These are phyloP conservation scores for Trematomus loennbergii DNA, from an alignment of 2,113 vertebrate species.

Conservation along the genomic window DNA sequence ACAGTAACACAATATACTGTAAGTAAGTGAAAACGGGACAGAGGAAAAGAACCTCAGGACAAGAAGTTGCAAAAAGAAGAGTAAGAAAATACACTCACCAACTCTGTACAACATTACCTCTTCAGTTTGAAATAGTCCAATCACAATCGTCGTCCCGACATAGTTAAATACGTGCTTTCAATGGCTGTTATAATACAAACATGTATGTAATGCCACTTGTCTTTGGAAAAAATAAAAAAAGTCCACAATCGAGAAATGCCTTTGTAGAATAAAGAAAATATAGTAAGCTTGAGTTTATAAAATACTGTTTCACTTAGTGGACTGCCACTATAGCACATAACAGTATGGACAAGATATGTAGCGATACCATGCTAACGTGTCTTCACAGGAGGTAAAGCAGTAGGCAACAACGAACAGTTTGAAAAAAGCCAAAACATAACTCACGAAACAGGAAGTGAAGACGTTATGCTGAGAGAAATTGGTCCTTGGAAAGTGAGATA, in stretches of 20 bases:
- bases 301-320: conserved; percentile 49
- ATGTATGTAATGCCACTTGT: conserved; percentile 27
- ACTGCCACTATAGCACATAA: conserved; percentile 39
- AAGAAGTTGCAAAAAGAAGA: conserved; percentile 46
- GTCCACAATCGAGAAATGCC: conserved; percentile 46
- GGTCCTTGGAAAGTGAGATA: conserved; percentile 39
- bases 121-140: conserved; percentile 44
- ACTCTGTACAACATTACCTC: conserved; percentile 35
- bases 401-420: not conserved
- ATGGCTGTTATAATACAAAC: conserved; percentile 50
- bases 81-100: conserved; percentile 55
- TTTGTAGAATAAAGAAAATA: conserved; percentile 50
- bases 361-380: conserved; percentile 25
- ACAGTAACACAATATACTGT: conserved; percentile 17
- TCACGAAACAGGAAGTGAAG: conserved; percentile 3
- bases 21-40: not conserved
- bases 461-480: conserved; percentile 29
- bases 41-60: conserved; percentile 48
- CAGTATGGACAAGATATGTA: conserved; percentile 26
- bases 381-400: conserved; percentile 44
- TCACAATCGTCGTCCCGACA: conserved; percentile 29
- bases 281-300: conserved; percentile 44
- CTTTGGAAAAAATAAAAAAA: conserved; percentile 53
- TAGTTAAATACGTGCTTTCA: conserved; percentile 40
- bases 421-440: not conserved